Evolutionary conservation across 2,113 vertebrate genomes (phyloP).

Genomic region (Melanotaenia duboulayi): DNA sequence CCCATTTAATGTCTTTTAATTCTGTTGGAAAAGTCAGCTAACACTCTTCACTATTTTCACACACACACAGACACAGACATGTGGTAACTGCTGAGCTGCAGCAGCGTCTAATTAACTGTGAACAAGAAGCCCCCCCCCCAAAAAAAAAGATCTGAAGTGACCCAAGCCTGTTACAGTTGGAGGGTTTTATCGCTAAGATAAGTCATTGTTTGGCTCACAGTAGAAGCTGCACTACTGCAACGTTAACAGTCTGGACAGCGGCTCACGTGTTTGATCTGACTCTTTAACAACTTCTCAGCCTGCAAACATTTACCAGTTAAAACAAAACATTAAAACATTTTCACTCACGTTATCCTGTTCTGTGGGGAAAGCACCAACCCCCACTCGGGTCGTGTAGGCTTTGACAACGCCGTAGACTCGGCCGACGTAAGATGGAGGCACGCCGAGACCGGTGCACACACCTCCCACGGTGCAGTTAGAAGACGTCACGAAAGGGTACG

Average conservation of each 20-base stretch:
- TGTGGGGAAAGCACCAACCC: conserved; percentile 86
- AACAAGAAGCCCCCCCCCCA: no score
- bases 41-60: background rate
- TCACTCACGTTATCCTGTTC: conserved; percentile 85
- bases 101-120: no score
- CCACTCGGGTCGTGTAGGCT: conserved; percentile 86
- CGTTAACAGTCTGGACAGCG: background rate
- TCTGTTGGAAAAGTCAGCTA: background rate
- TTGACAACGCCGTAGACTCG: conserved; percentile 87
- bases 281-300: background rate
- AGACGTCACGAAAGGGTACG: conserved; percentile 87
- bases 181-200: background rate
- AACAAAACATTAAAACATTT: background rate
- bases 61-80: background rate
- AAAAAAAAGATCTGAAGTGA: background rate
- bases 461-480: conserved; percentile 87
- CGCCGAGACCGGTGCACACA: conserved; percentile 86
- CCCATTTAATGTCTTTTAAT: background rate
- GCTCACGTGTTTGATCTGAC: background rate
- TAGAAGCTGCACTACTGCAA: background rate
- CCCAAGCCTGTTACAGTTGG: background rate
- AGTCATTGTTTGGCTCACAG: background rate
- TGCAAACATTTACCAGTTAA: background rate
- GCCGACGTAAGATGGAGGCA: conserved; percentile 82
- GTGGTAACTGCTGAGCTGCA: background rate